Evolutionary conservation across 1,140 invertebrate genomes (phyloP), one percentile per base, ranked within the genome.

Genomic region (Habropoda laboriosa): DNA sequence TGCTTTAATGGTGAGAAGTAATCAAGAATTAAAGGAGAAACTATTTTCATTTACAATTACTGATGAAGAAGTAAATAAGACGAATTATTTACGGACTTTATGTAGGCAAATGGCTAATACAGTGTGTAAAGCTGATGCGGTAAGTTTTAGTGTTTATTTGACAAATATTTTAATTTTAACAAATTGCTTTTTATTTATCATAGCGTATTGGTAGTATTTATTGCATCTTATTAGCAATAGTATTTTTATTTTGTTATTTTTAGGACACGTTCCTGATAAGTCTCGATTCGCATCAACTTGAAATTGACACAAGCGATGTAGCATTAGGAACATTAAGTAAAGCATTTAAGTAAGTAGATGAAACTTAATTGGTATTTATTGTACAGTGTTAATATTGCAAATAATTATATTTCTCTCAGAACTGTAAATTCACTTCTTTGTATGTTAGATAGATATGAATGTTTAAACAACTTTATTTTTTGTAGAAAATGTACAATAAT

Each of bases 101-200:
- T 98, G 97, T 90, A 95, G 97, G 87, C 96, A 97, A 92, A 97
- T 98, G 94, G 96, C 96, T n/a, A 96, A 97, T 88, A 96, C 96
- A 77, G 95, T 96, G 82, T 97, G 96, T 92, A 96, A 96, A 92
- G 95, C 96, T 81, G 96, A 97, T 94, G 95, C 96, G 83, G 96
- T 97, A 93, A 94, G 95, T 94, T 51, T 61, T 71, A 32, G 21
- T 74, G n/a, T 51, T 40, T 75, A 24, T 24, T 57, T 60, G 42
- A 55, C 10, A 1, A 60, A 2, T 49, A 4, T 35, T 16, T 61
- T 24, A 2, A 13, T 32, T 74, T 72, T 2, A 13, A 57, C 6
- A 35, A 1, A 80, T 27, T 38, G 38, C 24, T 61, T 27, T 63
- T 58, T 55, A 24, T 30, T 10, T 24, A 10, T 47, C 53, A 42